Conservation (phyloP, 2,888 invertebrate species). For the Tineola bisselliella region DNA sequence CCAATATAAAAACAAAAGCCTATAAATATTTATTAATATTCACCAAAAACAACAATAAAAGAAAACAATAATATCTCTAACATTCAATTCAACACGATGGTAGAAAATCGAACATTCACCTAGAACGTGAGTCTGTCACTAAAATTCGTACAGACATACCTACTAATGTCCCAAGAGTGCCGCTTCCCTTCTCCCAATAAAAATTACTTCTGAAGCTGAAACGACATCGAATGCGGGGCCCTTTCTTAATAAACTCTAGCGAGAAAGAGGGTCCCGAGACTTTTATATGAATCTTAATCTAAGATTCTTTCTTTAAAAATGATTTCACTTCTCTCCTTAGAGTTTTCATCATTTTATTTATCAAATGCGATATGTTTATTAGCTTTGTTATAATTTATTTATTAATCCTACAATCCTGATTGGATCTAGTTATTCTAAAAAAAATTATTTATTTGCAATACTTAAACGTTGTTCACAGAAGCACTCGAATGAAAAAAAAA, state of each 20-base stretch:
- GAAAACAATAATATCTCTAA: no score
- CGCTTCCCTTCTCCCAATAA: constrained; percentile 10
- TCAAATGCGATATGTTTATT: no score
- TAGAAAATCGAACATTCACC: not conserved
- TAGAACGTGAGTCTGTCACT: not conserved
- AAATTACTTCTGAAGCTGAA: constrained; percentile 12
- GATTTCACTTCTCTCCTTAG: no score
- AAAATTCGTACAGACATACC: not conserved
- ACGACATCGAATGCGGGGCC: constrained; percentile 6
- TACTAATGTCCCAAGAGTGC: constrained; percentile 2
- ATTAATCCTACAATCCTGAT: no score
- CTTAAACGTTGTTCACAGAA: not conserved
- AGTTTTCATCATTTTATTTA: no score
- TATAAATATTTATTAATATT: no score
- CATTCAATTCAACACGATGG: not conserved
- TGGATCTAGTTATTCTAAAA: no score
- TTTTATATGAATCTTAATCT: not conserved
- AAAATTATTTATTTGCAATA: no score
- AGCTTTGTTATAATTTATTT: no score
- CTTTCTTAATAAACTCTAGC: not conserved
- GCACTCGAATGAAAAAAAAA: not conserved
- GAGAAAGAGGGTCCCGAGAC: not conserved
- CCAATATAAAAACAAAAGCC: no score
- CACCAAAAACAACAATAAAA: no score
- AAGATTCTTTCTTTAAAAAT: not conserved